Percentiles rank a stretch among this genome's conserved stretches.
Conservation (phyloP, 2,888 invertebrate species). For the Apantesis nais region DNA sequence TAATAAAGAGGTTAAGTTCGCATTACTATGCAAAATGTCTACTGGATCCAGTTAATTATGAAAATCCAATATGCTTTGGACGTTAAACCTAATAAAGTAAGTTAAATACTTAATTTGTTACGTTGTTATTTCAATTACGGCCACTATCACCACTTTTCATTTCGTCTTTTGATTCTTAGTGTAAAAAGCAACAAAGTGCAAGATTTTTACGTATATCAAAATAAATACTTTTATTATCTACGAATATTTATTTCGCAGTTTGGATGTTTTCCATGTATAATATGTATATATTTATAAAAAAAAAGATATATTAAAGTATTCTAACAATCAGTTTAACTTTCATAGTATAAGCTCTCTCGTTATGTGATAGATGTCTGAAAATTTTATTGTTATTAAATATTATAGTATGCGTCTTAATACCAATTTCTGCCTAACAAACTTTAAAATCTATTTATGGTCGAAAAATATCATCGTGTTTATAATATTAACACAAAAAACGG, state of each 20-base stretch:
- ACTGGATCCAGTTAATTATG: constrained; percentile 35
- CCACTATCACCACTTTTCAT: background rate
- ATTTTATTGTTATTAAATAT: too few species aligned
- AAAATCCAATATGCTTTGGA: constrained; percentile 28
- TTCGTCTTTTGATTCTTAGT: background rate
- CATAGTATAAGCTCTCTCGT: too few species aligned
- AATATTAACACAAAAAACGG: constrained; percentile 15
- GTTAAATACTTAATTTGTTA: constrained; percentile 2
- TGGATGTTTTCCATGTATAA: too few species aligned
- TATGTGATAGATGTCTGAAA: too few species aligned
- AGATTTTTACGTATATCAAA: background rate
- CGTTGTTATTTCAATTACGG: background rate
- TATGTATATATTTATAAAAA: too few species aligned
- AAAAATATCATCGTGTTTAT: constrained; percentile 14
- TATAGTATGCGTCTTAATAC: too few species aligned
- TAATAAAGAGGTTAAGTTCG: constrained; percentile 9
- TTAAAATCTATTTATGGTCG: background rate
- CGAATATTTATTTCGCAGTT: too few species aligned
- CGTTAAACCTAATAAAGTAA: constrained; percentile 3
- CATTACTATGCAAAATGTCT: constrained; percentile 24
- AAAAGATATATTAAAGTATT: too few species aligned
- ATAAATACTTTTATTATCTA: too few species aligned
- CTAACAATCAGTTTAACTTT: too few species aligned
- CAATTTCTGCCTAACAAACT: constrained; percentile 2
- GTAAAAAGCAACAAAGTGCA: background rate